Percentiles rank a stretch among this genome's conserved stretches.
Conservation (phyloP, 2,888 invertebrate genomes). For the Auanema freiburgensis region DNA sequence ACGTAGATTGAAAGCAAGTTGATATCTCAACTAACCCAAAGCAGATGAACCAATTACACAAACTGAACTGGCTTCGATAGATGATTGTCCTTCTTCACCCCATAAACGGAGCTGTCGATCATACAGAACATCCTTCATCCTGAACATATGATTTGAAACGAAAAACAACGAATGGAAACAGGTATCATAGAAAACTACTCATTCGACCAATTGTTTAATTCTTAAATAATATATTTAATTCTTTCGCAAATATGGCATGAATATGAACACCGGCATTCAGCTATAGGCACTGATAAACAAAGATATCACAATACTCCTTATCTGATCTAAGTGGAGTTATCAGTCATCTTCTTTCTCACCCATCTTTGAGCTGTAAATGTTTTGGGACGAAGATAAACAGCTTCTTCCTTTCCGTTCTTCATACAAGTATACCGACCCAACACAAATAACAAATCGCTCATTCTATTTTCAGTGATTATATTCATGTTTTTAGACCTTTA, state of each 20-base stretch:
- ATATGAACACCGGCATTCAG: too few species aligned
- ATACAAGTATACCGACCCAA: constrained; percentile 54
- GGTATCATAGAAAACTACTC: background rate
- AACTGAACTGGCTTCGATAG: constrained; percentile 84
- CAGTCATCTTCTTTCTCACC: constrained; percentile 31
- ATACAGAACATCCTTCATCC: constrained; percentile 67
- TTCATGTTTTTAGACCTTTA: background rate
- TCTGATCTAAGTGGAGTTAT: too few species aligned
- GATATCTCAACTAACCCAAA: constrained; percentile 17
- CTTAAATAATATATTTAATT: background rate
- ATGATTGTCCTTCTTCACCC: constrained; percentile 95
- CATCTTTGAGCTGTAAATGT: constrained; percentile 42
- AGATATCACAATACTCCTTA: background rate
- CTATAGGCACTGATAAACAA: background rate
- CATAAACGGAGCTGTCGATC: constrained; percentile 84
- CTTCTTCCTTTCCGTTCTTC: constrained; percentile 40
- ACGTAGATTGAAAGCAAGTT: background rate
- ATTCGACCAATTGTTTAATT: background rate
- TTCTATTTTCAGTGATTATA: too few species aligned
- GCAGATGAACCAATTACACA: constrained; percentile 75
- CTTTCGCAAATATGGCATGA: background rate
- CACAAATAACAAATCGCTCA: constrained; percentile 55
- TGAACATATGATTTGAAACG: background rate
- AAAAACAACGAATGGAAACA: background rate
- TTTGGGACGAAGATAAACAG: constrained; percentile 43